A percentile compares a stretch with the other conserved stretches of the same genome.
Evolutionary conservation across 37 sponge, comb jelly and placozoan genomes (phyloP).

Genomic region (Crambe crambe): DNA sequence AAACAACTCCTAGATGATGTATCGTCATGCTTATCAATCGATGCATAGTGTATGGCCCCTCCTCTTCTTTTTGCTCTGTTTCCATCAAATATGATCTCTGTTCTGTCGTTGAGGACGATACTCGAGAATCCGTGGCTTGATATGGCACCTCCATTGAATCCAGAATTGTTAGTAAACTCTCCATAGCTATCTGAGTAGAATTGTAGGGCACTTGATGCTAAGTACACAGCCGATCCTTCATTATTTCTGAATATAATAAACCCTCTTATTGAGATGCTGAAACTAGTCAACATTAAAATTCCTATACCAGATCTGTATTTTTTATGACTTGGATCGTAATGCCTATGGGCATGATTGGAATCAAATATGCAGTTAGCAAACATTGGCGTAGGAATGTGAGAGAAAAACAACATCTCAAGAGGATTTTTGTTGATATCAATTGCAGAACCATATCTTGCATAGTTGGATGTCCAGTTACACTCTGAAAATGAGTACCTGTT

Average conservation of each 20-base stretch:
- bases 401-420: background rate
- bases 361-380: conserved; percentile 1
- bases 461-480: conserved; percentile 4
- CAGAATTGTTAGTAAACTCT: background rate
- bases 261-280: background rate
- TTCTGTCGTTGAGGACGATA: background rate
- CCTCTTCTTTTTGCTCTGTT: background rate
- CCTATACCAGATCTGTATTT: background rate
- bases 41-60: background rate
- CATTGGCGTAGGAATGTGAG: background rate
- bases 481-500: background rate
- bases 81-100: background rate
- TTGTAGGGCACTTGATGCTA: background rate
- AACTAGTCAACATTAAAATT: background rate
- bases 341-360: background rate
- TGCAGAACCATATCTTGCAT: background rate
- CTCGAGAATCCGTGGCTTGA: background rate
- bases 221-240: background rate
- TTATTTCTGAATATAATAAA: background rate
- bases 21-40: background rate
- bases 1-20: background rate
- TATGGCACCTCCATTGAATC: background rate
- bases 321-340: background rate
- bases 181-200: background rate
- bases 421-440: background rate